These are phyloP conservation scores for Upupa epops DNA, from an alignment of 2,113 vertebrate species.

Conservation along the genomic window DNA sequence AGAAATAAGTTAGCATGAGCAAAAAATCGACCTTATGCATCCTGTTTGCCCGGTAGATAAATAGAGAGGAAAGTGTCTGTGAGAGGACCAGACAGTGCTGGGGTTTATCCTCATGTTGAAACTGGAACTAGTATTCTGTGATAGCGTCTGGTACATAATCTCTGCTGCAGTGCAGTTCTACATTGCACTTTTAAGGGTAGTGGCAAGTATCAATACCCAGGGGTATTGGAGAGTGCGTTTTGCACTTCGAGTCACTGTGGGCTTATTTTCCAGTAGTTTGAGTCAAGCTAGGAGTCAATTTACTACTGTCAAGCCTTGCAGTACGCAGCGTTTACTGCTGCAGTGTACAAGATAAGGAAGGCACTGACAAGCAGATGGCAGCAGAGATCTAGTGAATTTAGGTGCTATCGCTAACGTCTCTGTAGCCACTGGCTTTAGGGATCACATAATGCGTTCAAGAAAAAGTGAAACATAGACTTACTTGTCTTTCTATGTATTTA, in stretches of 20 bases:
- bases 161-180: neutral
- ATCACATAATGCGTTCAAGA: neutral
- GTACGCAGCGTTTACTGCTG: neutral
- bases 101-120: neutral
- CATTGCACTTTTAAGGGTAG: neutral
- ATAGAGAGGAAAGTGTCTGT: neutral
- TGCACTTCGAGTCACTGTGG: neutral
- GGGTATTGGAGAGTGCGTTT: neutral
- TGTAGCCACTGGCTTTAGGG: neutral
- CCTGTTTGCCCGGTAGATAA: neutral
- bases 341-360: neutral
- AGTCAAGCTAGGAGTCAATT: neutral
- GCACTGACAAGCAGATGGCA: slow-evolving; percentile 16
- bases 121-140: neutral
- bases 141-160: neutral
- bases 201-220: neutral
- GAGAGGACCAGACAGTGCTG: neutral
- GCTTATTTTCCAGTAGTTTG: neutral
- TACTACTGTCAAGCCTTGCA: neutral
- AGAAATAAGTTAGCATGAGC: neutral
- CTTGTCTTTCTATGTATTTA: neutral
- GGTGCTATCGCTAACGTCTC: neutral
- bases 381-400: neutral
- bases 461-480: neutral
- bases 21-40: slow-evolving; percentile 20